Percentiles rank a stretch among this genome's conserved stretches.
Conservation (phyloP, 1,140 invertebrate genomes). For the Cecropterus lyciades region DNA sequence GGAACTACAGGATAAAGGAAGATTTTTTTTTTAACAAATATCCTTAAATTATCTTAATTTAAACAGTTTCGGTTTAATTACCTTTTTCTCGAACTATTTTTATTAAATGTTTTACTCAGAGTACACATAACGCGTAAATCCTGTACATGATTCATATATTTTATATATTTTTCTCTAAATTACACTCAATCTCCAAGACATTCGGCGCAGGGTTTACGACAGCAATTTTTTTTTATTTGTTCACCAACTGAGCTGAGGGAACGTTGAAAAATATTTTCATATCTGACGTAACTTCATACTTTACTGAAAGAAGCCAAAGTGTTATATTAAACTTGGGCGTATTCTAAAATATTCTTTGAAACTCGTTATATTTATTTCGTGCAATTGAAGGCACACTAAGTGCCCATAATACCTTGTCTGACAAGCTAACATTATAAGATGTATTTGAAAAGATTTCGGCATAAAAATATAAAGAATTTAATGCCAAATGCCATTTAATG, state of each 20-base stretch:
- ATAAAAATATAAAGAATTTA: too few relatives aligned
- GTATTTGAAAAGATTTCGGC: too few relatives aligned
- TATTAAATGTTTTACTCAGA: too few relatives aligned
- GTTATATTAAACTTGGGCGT: conserved; percentile 19
- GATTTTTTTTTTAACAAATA: too few relatives aligned
- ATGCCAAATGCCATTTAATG: too few relatives aligned
- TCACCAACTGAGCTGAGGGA: conserved; percentile 19
- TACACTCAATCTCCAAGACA: conserved; percentile 21
- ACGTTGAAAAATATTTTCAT: conserved; percentile 19
- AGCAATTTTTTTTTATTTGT: conserved; percentile 32
- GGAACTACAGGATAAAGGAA: too few relatives aligned
- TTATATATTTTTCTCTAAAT: conserved; percentile 2
- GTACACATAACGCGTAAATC: background rate
- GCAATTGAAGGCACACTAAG: conserved; percentile 18
- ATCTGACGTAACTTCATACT: conserved; percentile 19
- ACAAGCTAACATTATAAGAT: too few relatives aligned
- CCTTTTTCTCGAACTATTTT: too few relatives aligned
- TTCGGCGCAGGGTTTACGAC: conserved; percentile 14
- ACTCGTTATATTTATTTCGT: conserved; percentile 11
- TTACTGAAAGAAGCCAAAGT: conserved; percentile 17
- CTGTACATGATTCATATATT: too few relatives aligned
- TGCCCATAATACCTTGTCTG: background rate
- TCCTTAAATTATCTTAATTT: too few relatives aligned
- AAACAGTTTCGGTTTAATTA: too few relatives aligned
- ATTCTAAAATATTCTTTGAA: conserved; percentile 12